Evolutionary conservation across 2,888 invertebrate genomes (phyloP), one percentile per base, ranked within the genome.

Genomic region (Troides helena): DNA sequence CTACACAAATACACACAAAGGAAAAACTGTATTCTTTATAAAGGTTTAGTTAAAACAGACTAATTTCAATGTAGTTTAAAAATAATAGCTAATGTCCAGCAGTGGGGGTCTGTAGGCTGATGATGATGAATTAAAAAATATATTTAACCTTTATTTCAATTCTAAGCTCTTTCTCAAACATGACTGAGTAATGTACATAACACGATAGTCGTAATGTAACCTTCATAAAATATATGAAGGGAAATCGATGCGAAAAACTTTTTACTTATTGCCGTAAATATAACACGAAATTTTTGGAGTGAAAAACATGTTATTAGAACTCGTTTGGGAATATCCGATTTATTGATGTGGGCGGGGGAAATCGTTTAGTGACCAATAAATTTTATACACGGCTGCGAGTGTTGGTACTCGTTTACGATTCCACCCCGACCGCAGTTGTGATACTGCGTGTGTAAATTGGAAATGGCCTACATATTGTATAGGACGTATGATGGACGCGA

Each of bases 301-400:
- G 59, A 70, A 70, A 70, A 70, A 70, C 67, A 64, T 67, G 70
- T 67, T 70, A 70, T 70, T 70, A 70, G 70, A 70, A 70, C 60
- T 70, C 70, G 67, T 70, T 70, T 70, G 70, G 70, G 70, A 70
- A 70, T 70, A 67, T 70, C 67, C 60, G 70, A 70, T 70, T 70
- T 70, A 70, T 70, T 60, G 70, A 70, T 67, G 70, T 67, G 70
- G 70, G 70, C 70, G 70, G 70, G 67, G 66, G 59, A 53, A 63
- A 70, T 70, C 70, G 70, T 70, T 70, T 70, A 70, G 70, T 70
- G 70, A 70, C 70, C 70, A 70, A 70, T 70, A 70, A 70, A 70
- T 70, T 70, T 70, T 70, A 70, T 67, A 70, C 70, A 70, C 70
- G 70, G 70, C 63, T 65, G 67, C 70, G 67, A 67, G 64, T 71